Conservation (phyloP, 2,113 vertebrate genomes). For the Microtus oregoni region DNA sequence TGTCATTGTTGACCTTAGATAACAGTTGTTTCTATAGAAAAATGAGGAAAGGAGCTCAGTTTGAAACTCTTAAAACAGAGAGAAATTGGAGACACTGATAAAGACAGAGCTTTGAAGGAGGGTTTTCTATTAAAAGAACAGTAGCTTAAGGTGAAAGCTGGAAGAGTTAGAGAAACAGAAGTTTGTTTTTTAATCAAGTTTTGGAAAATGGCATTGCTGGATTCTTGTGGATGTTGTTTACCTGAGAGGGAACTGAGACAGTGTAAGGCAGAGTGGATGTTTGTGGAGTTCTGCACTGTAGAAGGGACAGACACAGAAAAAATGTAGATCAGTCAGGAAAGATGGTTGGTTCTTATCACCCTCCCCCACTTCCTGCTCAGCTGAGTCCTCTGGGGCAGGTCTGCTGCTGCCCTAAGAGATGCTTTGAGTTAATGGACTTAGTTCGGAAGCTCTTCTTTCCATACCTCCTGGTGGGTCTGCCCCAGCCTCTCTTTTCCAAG, state of each 20-base stretch:
- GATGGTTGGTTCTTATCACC: background rate
- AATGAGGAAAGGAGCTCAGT: background rate
- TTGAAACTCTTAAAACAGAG: background rate
- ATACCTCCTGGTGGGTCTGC: background rate
- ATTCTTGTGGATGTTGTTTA: background rate
- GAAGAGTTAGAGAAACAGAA: background rate
- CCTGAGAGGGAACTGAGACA: background rate
- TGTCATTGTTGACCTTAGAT: constrained; percentile 34
- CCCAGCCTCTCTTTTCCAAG: background rate
- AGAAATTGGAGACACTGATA: background rate
- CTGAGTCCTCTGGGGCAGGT: background rate
- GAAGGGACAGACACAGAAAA: background rate
- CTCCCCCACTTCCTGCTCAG: background rate
- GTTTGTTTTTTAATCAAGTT: background rate
- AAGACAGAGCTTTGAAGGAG: background rate
- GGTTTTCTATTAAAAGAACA: background rate
- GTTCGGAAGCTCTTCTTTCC: background rate
- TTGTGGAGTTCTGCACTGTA: background rate
- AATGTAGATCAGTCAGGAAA: background rate
- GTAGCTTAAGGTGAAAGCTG: background rate
- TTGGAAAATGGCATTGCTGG: background rate
- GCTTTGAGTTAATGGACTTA: background rate
- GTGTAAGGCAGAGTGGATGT: background rate
- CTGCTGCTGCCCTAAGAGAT: background rate
- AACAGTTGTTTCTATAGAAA: background rate